phyloP scores from a whole-genome alignment of 2,113 vertebrate species.

The Labeo rohita region DNA sequence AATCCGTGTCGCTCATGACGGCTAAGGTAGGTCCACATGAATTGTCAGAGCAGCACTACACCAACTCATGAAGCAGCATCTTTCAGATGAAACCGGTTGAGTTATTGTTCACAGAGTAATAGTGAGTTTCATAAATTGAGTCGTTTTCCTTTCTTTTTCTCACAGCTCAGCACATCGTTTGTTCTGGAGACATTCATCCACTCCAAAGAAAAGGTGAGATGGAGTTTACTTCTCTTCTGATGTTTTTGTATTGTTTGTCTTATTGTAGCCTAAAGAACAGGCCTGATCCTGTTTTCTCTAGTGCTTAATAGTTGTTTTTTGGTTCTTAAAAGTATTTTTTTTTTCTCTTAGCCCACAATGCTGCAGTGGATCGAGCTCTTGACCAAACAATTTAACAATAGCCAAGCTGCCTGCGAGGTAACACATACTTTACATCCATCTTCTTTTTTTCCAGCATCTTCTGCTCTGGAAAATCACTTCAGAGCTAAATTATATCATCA shows the following conservation, averaged over 20 bases:
- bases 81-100: too few relatives aligned
- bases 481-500: not conserved
- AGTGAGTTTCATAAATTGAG: not conserved
- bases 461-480: not conserved
- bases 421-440: not conserved
- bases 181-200: conserved; percentile 99
- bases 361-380: conserved; percentile 99
- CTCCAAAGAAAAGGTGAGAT: conserved; percentile 97
- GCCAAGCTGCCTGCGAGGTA: conserved; percentile 98
- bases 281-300: not conserved
- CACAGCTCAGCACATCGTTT: conserved; percentile 97
- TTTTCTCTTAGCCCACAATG: conserved; percentile 89
- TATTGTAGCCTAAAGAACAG: not conserved
- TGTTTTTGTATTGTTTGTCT: not conserved
- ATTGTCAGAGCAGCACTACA: not conserved
- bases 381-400: conserved; percentile 99
- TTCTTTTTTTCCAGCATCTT: not conserved
- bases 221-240: too few relatives aligned
- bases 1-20: conserved; percentile 97
- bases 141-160: conserved; percentile 51
- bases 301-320: not conserved
- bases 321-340: not conserved
- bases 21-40: conserved; percentile 83
- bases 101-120: not conserved
- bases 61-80: not conserved